Evolutionary conservation across 2,888 invertebrate genomes (phyloP), one percentile per base, ranked within the genome.

Genomic region (Himalopsyche japonica): DNA sequence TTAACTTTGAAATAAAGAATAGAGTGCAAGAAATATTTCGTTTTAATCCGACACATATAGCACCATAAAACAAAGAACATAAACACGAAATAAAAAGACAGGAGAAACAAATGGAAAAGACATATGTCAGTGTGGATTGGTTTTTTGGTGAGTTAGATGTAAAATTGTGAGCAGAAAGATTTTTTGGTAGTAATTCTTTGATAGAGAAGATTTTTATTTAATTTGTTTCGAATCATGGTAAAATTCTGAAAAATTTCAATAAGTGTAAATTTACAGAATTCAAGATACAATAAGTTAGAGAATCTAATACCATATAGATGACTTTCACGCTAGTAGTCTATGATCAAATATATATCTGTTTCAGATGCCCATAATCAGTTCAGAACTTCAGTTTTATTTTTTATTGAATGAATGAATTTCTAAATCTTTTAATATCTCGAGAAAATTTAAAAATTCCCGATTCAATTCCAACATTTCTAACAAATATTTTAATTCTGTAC

Each of bases 231-330:
- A 80, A 77, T 84, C 82, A 82, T 70, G 79, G 76, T 82, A 47
- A 76, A 81, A 80, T 81, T 83, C 86, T 86, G 86, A 80, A 86
- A 86, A 85, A 80, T 70, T 70, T 70, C 70, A 70, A 70, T 27
- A 30, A 1, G 15, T 12, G 30, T 70, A 70, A 30, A 30, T 70
- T 27, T 30, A 70, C 15, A 30, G 70, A 30, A 30, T 27, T 30
- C 27, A 30, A 70, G 3, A 1, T 12, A 70, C 1, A 4, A 27
- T 30, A 70, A 27, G 12, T 30, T 27, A 64, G 7, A 5, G 24
- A 64, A 20, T 64, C 64, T 24, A 27, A 64, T 27, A n/a, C 24
- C 6, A 64, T 30, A 70, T 15, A 0, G 30, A 70, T 70, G 70
- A 70, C 70, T 12, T 15, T 10, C 27, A 70, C 3, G 15, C 12